These are phyloP conservation scores for Epinotia nisella DNA, from an alignment of 2,888 invertebrate species.

Conservation along the genomic window DNA sequence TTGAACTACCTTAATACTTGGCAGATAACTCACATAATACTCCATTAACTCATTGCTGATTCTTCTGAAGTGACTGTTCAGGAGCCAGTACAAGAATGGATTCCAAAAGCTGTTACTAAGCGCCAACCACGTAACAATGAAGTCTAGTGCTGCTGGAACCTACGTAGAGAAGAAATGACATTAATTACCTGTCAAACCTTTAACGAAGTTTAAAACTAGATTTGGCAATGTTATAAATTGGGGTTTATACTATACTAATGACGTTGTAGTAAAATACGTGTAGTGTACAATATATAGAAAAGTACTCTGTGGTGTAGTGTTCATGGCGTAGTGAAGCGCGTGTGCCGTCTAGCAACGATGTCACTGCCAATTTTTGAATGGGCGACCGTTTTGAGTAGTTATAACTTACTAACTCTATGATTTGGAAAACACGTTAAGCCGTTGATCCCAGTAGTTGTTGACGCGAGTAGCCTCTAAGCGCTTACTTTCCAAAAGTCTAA, in stretches of 20 bases:
- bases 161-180: slow-evolving; percentile 57
- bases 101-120: slow-evolving; percentile 96
- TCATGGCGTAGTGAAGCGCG: not conserved
- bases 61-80: slow-evolving; percentile 93
- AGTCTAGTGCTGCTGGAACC: slow-evolving; percentile 92
- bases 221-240: slow-evolving; percentile 10
- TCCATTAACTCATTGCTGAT: slow-evolving; percentile 91
- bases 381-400: no score
- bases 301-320: no score
- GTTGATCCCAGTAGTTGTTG: no score
- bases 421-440: no score
- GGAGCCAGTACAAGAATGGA: slow-evolving; percentile 94
- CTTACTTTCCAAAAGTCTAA: no score
- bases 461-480: no score
- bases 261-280: not conserved
- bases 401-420: no score
- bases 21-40: slow-evolving; percentile 86
- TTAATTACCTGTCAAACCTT: not conserved
- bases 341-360: no score
- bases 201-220: not conserved
- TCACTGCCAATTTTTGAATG: no score
- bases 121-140: slow-evolving; percentile 94
- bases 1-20: not conserved
- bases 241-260: not conserved
- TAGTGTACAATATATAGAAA: no score